Evolutionary conservation across 2,888 invertebrate genomes (phyloP).

Genomic region (Caenorhabditis sp.): DNA sequence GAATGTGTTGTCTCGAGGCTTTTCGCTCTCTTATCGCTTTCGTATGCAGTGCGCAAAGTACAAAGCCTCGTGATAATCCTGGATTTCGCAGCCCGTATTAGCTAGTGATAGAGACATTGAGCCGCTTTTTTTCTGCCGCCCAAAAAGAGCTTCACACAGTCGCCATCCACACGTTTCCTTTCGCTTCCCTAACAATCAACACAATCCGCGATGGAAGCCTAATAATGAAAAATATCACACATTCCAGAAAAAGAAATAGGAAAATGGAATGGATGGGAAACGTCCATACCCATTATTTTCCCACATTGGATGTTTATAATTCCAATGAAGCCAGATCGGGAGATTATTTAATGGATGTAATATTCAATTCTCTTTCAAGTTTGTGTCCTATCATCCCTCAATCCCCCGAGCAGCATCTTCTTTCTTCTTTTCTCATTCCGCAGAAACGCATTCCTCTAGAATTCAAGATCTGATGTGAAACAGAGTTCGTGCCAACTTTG

Average conservation of each 20-base stretch:
- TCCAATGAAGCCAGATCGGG: slow-evolving; percentile 14
- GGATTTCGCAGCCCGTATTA: slow-evolving; percentile 31
- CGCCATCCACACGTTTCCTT: slow-evolving; percentile 9
- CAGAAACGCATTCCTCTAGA: neutral
- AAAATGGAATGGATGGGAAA: neutral
- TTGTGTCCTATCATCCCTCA: slow-evolving; percentile 30
- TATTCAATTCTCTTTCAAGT: slow-evolving; percentile 47
- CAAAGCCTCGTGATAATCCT: slow-evolving; percentile 43
- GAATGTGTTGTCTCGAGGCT: slow-evolving; percentile 28
- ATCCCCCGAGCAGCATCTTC: neutral
- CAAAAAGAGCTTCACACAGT: neutral
- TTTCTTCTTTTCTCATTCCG: slow-evolving; percentile 11
- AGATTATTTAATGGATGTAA: slow-evolving; percentile 49
- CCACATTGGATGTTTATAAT: slow-evolving; percentile 22
- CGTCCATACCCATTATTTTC: slow-evolving; percentile 11
- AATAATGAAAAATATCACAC: neutral
- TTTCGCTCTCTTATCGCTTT: slow-evolving; percentile 15
- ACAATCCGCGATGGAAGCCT: neutral
- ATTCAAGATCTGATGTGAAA: slow-evolving; percentile 27
- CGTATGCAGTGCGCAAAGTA: slow-evolving; percentile 23
- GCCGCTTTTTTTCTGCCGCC: slow-evolving; percentile 19
- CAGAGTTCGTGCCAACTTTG: slow-evolving; percentile 31
- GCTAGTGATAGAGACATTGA: slow-evolving; percentile 13
- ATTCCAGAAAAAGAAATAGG: neutral
- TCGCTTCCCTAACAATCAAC: neutral